These are phyloP conservation scores for Sphenopsis melanotis DNA, from an alignment of 2,797 vertebrate species.

Conservation along the genomic window DNA sequence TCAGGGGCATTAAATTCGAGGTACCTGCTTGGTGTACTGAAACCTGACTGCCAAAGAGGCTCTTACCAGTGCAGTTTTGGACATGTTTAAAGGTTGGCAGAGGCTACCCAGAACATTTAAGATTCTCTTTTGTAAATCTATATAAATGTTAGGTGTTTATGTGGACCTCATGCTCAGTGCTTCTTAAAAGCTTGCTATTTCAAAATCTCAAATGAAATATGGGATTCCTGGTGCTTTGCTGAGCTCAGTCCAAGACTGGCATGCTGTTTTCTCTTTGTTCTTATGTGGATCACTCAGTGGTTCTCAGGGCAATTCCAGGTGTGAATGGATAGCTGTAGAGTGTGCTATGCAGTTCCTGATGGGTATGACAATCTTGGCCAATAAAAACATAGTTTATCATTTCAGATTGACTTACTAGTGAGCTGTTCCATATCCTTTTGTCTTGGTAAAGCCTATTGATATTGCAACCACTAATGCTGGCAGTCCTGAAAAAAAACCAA, in stretches of 20 bases:
- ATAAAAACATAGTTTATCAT: slow-evolving; percentile 16
- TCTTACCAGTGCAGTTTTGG: background rate
- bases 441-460: slow-evolving; percentile 99
- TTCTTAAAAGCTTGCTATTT: background rate
- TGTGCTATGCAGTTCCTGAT: background rate
- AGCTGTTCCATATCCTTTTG: slow-evolving; percentile 97
- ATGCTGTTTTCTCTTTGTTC: background rate
- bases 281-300: background rate
- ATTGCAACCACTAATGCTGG: slow-evolving; percentile 98
- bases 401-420: slow-evolving; percentile 89
- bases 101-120: background rate
- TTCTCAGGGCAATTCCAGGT: background rate
- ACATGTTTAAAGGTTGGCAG: background rate
- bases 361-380: background rate
- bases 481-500: slow-evolving; percentile 81
- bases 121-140: background rate
- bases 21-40: background rate
- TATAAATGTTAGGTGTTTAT: background rate
- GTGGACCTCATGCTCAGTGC: background rate
- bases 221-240: background rate
- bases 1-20: background rate
- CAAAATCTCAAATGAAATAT: background rate
- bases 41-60: background rate
- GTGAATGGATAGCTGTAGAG: background rate
- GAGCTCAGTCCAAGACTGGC: background rate